Evolutionary conservation across 2,113 vertebrate genomes (phyloP).

Genomic region (Struthidea cinerea): DNA sequence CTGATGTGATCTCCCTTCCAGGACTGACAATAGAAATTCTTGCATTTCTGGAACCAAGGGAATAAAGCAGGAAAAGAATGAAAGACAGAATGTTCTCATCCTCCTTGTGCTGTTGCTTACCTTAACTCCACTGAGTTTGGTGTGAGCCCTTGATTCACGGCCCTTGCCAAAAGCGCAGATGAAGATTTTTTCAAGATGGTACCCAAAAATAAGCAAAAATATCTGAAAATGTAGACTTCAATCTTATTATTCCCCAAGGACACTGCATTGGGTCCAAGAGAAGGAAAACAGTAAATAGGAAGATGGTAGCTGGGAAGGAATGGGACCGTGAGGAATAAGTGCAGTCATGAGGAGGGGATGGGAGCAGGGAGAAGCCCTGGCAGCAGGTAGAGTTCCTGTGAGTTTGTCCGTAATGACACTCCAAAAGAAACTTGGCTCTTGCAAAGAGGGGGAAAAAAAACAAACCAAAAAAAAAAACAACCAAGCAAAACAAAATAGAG

Average conservation of each 20-base stretch:
- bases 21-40: background rate
- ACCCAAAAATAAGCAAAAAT: background rate
- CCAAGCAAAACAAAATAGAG: background rate
- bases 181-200: background rate
- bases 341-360: background rate
- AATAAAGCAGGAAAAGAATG: background rate
- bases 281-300: background rate
- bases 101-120: background rate
- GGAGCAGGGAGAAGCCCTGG: background rate
- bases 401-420: background rate
- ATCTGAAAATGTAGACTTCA: background rate
- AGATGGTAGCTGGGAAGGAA: background rate
- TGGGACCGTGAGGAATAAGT: background rate
- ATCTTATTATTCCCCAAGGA: background rate
- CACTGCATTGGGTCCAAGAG: background rate
- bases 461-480: too few relatives aligned
- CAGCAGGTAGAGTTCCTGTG: background rate
- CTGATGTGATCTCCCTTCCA: background rate
- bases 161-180: background rate
- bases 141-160: background rate
- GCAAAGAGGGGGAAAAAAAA: background rate
- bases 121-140: background rate
- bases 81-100: background rate
- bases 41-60: background rate
- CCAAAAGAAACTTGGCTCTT: background rate